phyloP scores from a whole-genome alignment of 2,113 vertebrate species.

The crab-eating macaque (Macaca fascicularis) region DNA sequence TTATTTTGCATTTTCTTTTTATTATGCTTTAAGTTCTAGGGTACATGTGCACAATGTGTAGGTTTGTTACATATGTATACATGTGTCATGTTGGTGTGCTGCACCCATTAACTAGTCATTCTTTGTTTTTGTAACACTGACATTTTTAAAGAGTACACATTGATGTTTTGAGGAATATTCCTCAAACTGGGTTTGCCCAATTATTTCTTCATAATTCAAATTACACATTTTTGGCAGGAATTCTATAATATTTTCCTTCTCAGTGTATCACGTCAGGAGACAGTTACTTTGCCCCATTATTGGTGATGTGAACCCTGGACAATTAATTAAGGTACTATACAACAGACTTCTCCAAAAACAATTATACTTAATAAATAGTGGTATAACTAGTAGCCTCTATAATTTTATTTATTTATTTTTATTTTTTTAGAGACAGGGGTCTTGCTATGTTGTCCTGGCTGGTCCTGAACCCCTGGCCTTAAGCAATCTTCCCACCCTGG shows the following conservation, averaged over 20 bases:
- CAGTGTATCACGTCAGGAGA: neutral
- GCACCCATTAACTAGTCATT: neutral
- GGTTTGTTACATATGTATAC: too few species aligned
- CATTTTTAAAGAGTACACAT: neutral
- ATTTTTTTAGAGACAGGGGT: too few species aligned
- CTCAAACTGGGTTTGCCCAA: neutral
- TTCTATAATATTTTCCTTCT: neutral
- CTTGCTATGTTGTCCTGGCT: too few species aligned
- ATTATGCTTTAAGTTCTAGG: too few species aligned
- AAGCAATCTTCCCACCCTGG: too few species aligned
- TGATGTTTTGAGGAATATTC: neutral
- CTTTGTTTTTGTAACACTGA: slow-evolving; percentile 1
- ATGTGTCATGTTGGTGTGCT: too few species aligned
- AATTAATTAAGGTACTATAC: neutral
- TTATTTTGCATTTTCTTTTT: too few species aligned
- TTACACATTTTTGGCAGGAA: neutral
- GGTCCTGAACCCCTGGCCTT: too few species aligned
- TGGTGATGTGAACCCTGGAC: neutral
- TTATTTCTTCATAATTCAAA: slow-evolving; percentile 1
- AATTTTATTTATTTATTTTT: too few species aligned
- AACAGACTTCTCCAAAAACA: slow-evolving; percentile 27
- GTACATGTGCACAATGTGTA: too few species aligned
- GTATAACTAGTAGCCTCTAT: neutral
- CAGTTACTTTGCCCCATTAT: neutral
- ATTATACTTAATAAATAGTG: neutral